phyloP scores from a whole-genome alignment of 2,113 vertebrate species.

The Syrmaticus mikado region DNA sequence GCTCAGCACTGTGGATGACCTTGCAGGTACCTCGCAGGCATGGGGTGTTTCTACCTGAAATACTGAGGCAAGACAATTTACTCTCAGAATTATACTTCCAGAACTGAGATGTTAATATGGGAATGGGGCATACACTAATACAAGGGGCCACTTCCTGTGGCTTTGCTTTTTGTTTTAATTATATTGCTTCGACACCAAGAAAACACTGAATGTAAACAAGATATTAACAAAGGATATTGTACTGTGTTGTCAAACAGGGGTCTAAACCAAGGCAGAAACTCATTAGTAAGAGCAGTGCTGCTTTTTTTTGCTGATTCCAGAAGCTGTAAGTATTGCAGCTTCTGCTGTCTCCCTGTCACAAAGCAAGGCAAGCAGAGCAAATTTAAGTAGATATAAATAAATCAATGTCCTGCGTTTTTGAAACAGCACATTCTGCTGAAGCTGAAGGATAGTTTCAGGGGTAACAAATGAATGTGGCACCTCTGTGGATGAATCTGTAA shows the following conservation, averaged over 20 bases:
- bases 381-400: constrained; percentile 67
- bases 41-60: not conserved
- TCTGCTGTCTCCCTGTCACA: constrained; percentile 53
- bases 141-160: not conserved
- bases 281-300: constrained; percentile 24
- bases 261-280: constrained; percentile 17
- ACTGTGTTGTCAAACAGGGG: not conserved
- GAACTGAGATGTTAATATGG: not conserved
- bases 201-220: not conserved
- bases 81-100: not conserved
- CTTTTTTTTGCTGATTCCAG: constrained; percentile 45
- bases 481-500: constrained; percentile 28
- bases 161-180: not conserved
- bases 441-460: constrained; percentile 46
- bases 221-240: not conserved
- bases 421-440: constrained; percentile 53
- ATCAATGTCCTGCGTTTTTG: constrained; percentile 39
- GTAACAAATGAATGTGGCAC: constrained; percentile 42
- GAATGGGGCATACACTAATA: not conserved
- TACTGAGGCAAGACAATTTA: not conserved
- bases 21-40: not conserved
- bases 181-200: not conserved
- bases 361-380: constrained; percentile 54
- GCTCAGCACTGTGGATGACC: not conserved
- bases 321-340: constrained; percentile 12